Percentiles rank a stretch among this genome's conserved stretches.
phyloP scores from a whole-genome alignment of 2,797 vertebrate species.

The Crenichthys baileyi region DNA sequence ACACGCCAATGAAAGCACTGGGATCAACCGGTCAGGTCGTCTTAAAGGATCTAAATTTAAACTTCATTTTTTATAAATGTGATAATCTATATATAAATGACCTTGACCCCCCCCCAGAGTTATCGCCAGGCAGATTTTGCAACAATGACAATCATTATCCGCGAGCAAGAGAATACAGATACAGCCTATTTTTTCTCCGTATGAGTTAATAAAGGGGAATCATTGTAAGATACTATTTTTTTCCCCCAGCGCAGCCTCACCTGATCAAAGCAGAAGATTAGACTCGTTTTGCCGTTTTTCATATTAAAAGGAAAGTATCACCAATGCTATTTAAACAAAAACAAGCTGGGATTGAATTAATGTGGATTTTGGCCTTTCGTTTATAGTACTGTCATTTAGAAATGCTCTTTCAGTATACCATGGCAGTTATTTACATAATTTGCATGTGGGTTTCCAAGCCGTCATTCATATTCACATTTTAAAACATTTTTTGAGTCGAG shows the following conservation, averaged over 20 bases:
- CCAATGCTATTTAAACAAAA: not conserved
- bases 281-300: not conserved
- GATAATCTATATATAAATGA: not conserved
- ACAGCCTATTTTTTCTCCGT: not conserved
- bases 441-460: not conserved
- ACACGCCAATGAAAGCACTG: not conserved
- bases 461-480: no score
- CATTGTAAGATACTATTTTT: not conserved
- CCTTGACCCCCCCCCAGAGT: not conserved
- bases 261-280: not conserved
- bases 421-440: not conserved
- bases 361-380: not conserved
- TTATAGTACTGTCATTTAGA: not conserved
- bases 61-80: not conserved
- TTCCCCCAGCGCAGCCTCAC: not conserved
- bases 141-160: not conserved
- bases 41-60: not conserved
- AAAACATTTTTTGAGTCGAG: not conserved
- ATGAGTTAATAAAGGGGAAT: not conserved
- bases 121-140: not conserved
- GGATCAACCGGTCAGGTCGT: not conserved
- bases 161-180: not conserved
- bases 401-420: not conserved
- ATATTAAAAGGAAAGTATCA: constrained; percentile 4
- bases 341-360: not conserved